Percentiles rank a stretch among this genome's conserved stretches.
Conservation (phyloP, 2,888 invertebrate species). For the Platycnemis pennipes region DNA sequence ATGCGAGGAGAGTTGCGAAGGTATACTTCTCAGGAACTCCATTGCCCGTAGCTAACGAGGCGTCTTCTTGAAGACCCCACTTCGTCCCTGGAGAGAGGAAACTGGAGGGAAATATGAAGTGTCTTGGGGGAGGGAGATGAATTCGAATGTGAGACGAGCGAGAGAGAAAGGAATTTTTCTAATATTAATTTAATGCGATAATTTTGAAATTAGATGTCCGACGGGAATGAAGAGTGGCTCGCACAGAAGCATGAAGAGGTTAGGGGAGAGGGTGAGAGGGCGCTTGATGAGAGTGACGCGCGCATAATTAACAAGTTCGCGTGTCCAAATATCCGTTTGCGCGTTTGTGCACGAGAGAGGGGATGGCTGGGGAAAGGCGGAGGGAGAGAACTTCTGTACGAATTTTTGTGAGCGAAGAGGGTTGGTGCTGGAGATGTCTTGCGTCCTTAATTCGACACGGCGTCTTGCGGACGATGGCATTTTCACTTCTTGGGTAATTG, state of each 20-base stretch:
- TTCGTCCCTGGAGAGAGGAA: conserved; percentile 20
- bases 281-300: conserved; percentile 43
- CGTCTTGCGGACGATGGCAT: conserved; percentile 55
- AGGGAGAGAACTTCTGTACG: conserved; percentile 53
- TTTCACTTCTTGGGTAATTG: conserved; percentile 60
- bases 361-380: neutral
- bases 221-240: conserved; percentile 4
- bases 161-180: conserved; percentile 41
- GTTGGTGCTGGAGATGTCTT: conserved; percentile 38
- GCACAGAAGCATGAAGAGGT: conserved; percentile 21
- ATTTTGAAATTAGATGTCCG: conserved; percentile 64
- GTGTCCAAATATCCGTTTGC: conserved; percentile 18
- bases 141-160: conserved; percentile 18
- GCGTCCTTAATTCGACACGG: conserved; percentile 60
- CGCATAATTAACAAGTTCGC: conserved; percentile 60
- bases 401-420: conserved; percentile 46
- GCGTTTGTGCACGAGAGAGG: neutral
- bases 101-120: neutral
- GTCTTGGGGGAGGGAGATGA: neutral
- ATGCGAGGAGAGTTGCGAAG: neutral
- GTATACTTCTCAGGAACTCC: conserved; percentile 24
- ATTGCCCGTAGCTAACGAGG: conserved; percentile 61
- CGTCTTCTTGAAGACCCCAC: conserved; percentile 48
- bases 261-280: neutral
- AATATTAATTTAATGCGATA: conserved; percentile 64